These are phyloP conservation scores for Bombus turneri DNA, from an alignment of 1,140 invertebrate species.

Conservation along the genomic window DNA sequence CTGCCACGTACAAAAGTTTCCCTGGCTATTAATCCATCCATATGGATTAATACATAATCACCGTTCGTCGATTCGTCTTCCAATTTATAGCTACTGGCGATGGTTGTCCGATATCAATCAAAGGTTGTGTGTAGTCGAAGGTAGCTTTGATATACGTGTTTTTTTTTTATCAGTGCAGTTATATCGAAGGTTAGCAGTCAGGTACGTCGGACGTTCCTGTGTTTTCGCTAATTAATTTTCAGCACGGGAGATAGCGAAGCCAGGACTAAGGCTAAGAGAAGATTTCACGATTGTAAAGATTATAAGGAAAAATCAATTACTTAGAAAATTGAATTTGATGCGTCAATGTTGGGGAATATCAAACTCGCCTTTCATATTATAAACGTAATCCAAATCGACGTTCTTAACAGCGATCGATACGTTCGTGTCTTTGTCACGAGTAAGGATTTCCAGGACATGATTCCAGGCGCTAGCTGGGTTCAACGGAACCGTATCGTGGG, in stretches of 20 bases:
- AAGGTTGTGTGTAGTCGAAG: neutral
- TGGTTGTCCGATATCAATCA: constrained; percentile 2
- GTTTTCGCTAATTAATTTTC: neutral
- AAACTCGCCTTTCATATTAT: neutral
- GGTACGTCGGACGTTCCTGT: neutral
- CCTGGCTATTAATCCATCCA: neutral
- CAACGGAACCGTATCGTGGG: neutral
- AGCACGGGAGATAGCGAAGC: no score
- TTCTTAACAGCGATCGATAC: neutral
- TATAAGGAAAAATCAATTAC: neutral
- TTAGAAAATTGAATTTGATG: no score
- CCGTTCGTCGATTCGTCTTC: constrained; percentile 3
- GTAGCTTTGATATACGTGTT: neutral
- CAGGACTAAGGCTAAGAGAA: no score
- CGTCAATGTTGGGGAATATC: neutral
- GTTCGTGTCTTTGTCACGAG: neutral
- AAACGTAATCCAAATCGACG: neutral
- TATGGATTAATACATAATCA: constrained; percentile 48
- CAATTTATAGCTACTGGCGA: constrained; percentile 15
- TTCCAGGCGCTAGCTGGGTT: neutral
- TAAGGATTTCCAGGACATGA: neutral
- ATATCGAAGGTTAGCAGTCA: constrained; percentile 18
- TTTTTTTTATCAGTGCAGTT: no score
- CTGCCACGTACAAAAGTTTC: neutral
- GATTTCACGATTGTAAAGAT: neutral